Percentiles rank a stretch among this genome's conserved stretches.
Evolutionary conservation across 2,113 vertebrate species (phyloP).

Genomic region (Carassius carassius): DNA sequence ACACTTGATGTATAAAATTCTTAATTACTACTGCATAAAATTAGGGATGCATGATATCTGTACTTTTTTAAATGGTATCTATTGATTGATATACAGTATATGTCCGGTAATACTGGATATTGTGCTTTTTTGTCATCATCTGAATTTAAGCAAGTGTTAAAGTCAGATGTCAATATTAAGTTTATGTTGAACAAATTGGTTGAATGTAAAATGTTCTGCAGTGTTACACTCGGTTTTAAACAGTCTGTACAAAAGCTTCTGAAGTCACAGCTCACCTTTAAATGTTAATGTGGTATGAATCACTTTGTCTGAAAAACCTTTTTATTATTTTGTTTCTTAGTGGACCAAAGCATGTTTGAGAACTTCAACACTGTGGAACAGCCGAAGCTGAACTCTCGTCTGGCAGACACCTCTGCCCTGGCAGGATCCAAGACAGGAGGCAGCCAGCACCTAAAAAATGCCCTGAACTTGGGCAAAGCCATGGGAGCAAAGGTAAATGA

Average conservation of each 20-base stretch:
- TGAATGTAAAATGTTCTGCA: no score
- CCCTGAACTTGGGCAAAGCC: constrained; percentile 82
- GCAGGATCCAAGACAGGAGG: constrained; percentile 71
- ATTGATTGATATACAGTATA: no score
- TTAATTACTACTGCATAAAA: no score
- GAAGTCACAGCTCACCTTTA: neutral
- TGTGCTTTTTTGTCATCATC: no score
- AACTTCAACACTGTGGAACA: constrained; percentile 79
- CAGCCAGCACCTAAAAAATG: constrained; percentile 83
- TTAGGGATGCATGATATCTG: no score
- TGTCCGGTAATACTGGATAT: no score
- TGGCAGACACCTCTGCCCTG: constrained; percentile 57
- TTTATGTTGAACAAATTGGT: neutral
- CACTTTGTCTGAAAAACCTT: neutral
- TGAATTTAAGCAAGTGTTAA: no score
- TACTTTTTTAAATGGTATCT: no score
- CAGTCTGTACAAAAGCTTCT: neutral
- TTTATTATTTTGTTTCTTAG: constrained; percentile 64
- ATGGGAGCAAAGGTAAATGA: constrained; percentile 90
- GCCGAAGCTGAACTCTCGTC: constrained; percentile 71
- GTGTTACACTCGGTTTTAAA: neutral
- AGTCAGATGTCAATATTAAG: neutral
- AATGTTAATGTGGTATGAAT: neutral
- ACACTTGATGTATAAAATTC: neutral
- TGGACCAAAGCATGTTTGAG: constrained; percentile 95